Percentiles rank a stretch among this genome's conserved stretches.
These are phyloP conservation scores for Vombatus ursinus DNA, from an alignment of 2,113 vertebrate species.

Conservation along the genomic window DNA sequence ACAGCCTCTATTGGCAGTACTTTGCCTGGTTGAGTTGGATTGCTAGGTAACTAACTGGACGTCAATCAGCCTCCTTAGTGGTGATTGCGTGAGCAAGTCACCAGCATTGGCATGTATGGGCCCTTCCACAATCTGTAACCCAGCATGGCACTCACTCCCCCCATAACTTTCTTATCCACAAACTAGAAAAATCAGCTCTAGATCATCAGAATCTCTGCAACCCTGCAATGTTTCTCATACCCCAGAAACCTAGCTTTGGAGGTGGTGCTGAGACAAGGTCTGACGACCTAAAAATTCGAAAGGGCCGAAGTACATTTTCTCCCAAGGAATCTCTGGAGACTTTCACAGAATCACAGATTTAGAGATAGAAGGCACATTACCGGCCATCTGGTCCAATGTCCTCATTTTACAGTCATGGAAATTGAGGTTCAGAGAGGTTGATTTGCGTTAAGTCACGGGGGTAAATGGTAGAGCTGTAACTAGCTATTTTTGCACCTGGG, in stretches of 20 bases:
- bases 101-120: constrained; percentile 5
- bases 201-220: background rate
- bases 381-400: background rate
- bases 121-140: background rate
- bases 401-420: background rate
- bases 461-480: background rate
- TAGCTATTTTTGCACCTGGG: background rate
- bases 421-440: background rate
- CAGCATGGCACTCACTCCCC: background rate
- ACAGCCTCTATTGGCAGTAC: background rate
- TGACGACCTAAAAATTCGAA: background rate
- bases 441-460: background rate
- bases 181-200: constrained; percentile 16
- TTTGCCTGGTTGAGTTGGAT: background rate
- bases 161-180: background rate
- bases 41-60: constrained; percentile 40
- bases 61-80: background rate
- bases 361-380: background rate
- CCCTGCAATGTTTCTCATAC: background rate
- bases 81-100: background rate
- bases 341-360: background rate
- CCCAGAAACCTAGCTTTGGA: background rate
- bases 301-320: background rate
- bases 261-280: background rate
- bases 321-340: background rate